A percentile compares a stretch with the other conserved stretches of the same genome.
These are phyloP conservation scores for Diplazon laetatorius DNA, from an alignment of 2,888 invertebrate genomes.

Conservation along the genomic window DNA sequence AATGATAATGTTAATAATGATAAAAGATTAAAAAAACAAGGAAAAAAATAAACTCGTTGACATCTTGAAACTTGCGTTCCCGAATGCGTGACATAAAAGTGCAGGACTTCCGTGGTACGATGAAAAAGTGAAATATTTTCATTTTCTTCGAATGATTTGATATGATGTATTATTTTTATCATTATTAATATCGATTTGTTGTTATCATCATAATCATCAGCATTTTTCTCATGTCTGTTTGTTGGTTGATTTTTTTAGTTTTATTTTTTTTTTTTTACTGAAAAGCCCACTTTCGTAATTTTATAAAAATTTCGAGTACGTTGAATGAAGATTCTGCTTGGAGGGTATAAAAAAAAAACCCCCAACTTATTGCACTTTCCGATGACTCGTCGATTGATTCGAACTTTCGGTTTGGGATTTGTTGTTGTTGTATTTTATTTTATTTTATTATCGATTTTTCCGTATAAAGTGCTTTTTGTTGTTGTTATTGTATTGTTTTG, in stretches of 20 bases:
- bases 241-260: background rate
- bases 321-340: conserved; percentile 20
- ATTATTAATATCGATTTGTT: background rate
- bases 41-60: conserved; percentile 38
- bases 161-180: background rate
- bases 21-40: conserved; percentile 28
- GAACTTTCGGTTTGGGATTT: conserved; percentile 17
- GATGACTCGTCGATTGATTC: conserved; percentile 14
- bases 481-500: too few species aligned
- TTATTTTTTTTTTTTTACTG: conserved; percentile 13
- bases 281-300: conserved; percentile 9
- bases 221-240: background rate
- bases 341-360: conserved; percentile 26
- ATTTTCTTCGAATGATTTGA: background rate
- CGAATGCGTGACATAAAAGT: conserved; percentile 50
- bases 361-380: conserved; percentile 45
- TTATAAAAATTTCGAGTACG: conserved; percentile 17
- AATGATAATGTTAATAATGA: too few species aligned
- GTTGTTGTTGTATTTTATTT: too few species aligned
- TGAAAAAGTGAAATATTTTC: conserved; percentile 42
- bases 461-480: background rate
- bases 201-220: background rate
- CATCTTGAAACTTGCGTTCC: conserved; percentile 27
- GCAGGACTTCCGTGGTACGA: conserved; percentile 27
- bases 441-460: too few species aligned